Base-by-base conservation (phyloP, 2,797 vertebrate genomes). In the Enteromius mattozi region DNA sequence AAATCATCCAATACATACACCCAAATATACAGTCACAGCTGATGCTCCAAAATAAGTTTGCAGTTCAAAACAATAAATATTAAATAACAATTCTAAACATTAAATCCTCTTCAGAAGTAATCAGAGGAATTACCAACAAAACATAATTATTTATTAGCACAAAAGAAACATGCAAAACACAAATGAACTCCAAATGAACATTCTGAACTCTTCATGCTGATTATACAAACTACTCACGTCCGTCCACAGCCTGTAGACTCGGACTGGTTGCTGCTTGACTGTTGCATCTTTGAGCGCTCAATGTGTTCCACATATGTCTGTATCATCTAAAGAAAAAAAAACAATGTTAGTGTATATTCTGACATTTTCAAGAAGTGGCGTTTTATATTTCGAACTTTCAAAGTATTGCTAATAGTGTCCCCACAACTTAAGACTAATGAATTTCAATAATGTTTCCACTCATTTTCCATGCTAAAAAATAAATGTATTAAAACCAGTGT, bases 291-390 rank as follows among this genome's bases (percentile, higher is more conserved):
- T 93, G 98, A 96, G 30, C 98, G 94, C 87, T 99, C 98, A 61
- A 99, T 99, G 92, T 99, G 97, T 78, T 98, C 98, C 80, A 99
- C 97, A 0, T 99, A 99, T 1, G 97, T 99, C 94, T 99, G 98
- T 89, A 99, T 99, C 98, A 99, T 99, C 98, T 99, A 92, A 1
- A 72, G 37, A 83, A 56, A 40, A 66, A 37, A n/a, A 82, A 24
- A n/a, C 3, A 12, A 21, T 24, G 10, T 79, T 2, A 80, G 1
- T 82, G n/a, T n/a, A 13, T 12, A 49, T 24, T 63, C 27, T 33
- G 40, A 77, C 2, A n/a, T 33, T 33, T 65, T 65, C 2, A 21
- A 24, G 21, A 76, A 24, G 6, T n/a, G 33, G 33, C 37, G 33
- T 13, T 56, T 59, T 56, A 33, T 40, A 59, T 37, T 40, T 77